A percentile compares a stretch with the other conserved stretches of the same genome.
Evolutionary conservation across 1,140 invertebrate genomes (phyloP).

Genomic region (Drosophila erecta): DNA sequence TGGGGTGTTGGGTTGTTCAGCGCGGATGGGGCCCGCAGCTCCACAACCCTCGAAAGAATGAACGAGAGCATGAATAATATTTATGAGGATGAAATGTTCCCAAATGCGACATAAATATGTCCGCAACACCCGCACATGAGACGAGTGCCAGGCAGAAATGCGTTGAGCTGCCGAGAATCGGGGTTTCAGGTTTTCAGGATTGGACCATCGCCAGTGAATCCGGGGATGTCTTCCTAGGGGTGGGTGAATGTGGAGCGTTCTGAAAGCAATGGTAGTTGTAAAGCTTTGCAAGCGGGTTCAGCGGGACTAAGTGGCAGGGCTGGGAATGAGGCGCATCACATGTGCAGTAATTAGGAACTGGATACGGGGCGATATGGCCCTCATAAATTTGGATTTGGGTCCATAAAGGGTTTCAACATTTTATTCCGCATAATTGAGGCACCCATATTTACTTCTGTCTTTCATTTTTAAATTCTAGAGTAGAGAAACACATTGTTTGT

Average conservation of each 20-base stretch:
- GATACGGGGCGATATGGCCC: slow-evolving; percentile 22
- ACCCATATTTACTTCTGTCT: neutral
- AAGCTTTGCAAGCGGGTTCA: slow-evolving; percentile 21
- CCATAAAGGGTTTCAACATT: slow-evolving; percentile 6
- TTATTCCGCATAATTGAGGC: neutral
- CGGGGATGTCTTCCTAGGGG: slow-evolving; percentile 4
- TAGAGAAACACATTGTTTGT: too few species aligned
- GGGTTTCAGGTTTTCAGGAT: slow-evolving; percentile 25
- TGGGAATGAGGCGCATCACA: slow-evolving; percentile 27
- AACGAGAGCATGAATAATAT: slow-evolving; percentile 84
- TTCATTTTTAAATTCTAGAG: neutral
- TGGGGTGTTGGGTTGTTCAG: slow-evolving; percentile 12
- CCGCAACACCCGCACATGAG: slow-evolving; percentile 80
- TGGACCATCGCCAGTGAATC: slow-evolving; percentile 15
- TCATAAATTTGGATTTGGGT: slow-evolving; percentile 29
- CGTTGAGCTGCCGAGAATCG: slow-evolving; percentile 55
- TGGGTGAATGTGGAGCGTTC: neutral
- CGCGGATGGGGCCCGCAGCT: neutral
- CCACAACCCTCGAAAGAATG: slow-evolving; percentile 54
- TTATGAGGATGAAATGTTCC: slow-evolving; percentile 84
- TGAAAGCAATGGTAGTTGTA: slow-evolving; percentile 35
- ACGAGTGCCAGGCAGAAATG: slow-evolving; percentile 70
- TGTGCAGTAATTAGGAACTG: slow-evolving; percentile 36
- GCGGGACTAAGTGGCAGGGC: slow-evolving; percentile 1
- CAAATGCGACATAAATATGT: slow-evolving; percentile 84